phyloP scores from a whole-genome alignment of 2,797 vertebrate genomes.

The Sebastes hopkinsi region DNA sequence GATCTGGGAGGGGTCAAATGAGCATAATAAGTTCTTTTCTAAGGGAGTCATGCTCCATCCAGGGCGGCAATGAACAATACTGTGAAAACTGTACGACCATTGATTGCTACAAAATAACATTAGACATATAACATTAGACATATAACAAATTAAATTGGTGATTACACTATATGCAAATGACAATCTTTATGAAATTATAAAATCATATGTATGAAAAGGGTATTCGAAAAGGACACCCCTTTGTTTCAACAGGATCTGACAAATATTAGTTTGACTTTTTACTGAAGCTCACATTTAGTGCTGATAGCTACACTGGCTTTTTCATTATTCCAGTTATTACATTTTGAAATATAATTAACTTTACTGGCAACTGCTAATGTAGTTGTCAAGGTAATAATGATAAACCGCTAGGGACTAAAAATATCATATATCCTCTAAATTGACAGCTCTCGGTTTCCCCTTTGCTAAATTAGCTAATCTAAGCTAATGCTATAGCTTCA shows the following conservation, averaged over 20 bases:
- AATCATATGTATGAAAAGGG: not conserved
- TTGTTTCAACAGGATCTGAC: not conserved
- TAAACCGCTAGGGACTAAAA: too few species aligned
- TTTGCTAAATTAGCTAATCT: too few species aligned
- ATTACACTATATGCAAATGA: not conserved
- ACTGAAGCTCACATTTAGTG: not conserved
- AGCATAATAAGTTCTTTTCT: not conserved
- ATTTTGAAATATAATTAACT: too few species aligned
- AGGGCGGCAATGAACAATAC: not conserved
- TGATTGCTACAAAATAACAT: not conserved
- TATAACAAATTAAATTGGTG: not conserved
- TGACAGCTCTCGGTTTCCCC: too few species aligned
- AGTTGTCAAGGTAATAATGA: too few species aligned
- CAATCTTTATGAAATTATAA: not conserved
- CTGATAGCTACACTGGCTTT: too few species aligned
- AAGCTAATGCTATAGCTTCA: too few species aligned
- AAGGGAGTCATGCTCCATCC: not conserved
- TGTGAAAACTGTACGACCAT: not conserved
- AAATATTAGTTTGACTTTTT: not conserved
- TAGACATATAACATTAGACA: not conserved
- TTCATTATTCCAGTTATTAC: too few species aligned
- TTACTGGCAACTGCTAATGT: too few species aligned
- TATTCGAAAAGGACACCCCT: not conserved
- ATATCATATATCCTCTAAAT: too few species aligned
- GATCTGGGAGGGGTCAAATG: not conserved